Evolutionary conservation across 2,113 vertebrate species (phyloP), one percentile per base, ranked within the genome.

Genomic region (Gymnorhina tibicen): DNA sequence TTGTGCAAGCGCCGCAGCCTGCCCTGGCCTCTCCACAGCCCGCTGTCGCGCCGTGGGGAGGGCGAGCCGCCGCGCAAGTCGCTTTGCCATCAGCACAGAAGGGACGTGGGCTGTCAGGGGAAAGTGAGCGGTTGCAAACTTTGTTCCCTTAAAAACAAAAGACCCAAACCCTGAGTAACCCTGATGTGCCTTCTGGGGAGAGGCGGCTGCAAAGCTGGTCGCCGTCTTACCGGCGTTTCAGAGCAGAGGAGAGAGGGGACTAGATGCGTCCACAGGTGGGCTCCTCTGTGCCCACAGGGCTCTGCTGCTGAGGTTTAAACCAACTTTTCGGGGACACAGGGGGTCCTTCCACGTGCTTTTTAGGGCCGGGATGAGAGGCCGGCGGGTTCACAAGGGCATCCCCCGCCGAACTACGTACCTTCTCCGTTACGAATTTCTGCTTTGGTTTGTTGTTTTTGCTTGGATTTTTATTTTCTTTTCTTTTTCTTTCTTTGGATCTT

Each of bases 181-280:
- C 32, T 3, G 49, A 3, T 8, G 21, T 9, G 17, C 42, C 19
- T 32, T 49, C 11, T 1, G 58, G 30, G 44, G 11, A 84, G 24
- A 81, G 19, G 64, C 1, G 11, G 37, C 37, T 11, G 60, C 24
- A 2, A 23, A 73, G 55, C 0, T 10, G 18, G 15, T 33, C 5
- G 3, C 19, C 2, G 16, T 13, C 30, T 32, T 10, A 9, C 12
- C 16, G 21, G 22, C 11, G 3, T n/a, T 44, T 9, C 3, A 14
- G 64, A 0, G 11, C 28, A 1, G 46, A 4, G 39, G 27, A 19
- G 13, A 23, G 26, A 7, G 22, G 16, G 13, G 35, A 7, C 0
- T 30, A 9, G 11, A 26, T 9, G 47, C 1, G 2, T 26, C n/a
- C 28, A 18, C 32, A 32, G 72, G 12, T 2, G 35, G 52, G 64